Evolutionary conservation across 1,140 invertebrate genomes (phyloP).

Genomic region (Brachionus manjavacas): DNA sequence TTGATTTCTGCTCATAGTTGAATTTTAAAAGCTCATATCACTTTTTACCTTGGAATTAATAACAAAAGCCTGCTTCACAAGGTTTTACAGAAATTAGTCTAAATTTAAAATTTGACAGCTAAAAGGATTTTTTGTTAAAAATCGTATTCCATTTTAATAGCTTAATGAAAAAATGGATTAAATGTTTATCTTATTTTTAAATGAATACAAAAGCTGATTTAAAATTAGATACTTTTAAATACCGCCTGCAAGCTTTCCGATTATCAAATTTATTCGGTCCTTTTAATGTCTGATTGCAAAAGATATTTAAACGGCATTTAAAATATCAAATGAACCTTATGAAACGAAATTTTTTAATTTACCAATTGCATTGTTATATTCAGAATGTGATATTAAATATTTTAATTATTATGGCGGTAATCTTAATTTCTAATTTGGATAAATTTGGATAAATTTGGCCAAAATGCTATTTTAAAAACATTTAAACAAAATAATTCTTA

Average conservation of each 20-base stretch:
- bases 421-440: no score
- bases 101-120: not conserved
- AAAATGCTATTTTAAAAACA: no score
- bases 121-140: not conserved
- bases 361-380: no score
- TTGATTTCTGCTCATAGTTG: no score
- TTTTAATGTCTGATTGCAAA: not conserved
- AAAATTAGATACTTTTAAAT: no score
- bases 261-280: not conserved
- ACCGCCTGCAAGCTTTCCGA: not conserved
- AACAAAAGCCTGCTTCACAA: no score
- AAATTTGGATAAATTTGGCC: no score
- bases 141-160: not conserved
- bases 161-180: not conserved
- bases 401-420: no score
- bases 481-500: no score
- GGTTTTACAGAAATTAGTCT: not conserved
- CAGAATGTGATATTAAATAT: no score
- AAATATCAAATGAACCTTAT: not conserved
- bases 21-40: no score
- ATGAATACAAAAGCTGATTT: not conserved
- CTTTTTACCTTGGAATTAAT: no score
- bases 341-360: not conserved
- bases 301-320: not conserved
- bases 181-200: not conserved